Percentiles rank a stretch among this genome's conserved stretches.
phyloP scores from a whole-genome alignment of 2,797 vertebrate species.

The Momotus momota region DNA sequence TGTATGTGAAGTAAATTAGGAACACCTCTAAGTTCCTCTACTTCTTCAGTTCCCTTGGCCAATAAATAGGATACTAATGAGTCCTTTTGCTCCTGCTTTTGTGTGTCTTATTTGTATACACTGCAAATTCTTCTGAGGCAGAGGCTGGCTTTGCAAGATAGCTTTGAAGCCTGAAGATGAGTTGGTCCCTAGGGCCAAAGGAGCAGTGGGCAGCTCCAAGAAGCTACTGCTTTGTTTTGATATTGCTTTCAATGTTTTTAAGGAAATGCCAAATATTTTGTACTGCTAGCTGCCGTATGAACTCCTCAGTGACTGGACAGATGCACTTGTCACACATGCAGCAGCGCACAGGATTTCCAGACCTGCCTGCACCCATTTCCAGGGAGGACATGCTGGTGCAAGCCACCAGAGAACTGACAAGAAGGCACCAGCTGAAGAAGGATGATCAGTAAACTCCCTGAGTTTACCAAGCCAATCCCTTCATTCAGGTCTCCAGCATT shows the following conservation, averaged over 20 bases:
- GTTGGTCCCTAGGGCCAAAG: background rate
- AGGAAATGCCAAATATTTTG: fast-evolving
- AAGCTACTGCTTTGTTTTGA: background rate
- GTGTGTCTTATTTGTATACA: background rate
- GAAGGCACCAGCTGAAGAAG: background rate
- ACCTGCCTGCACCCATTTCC: background rate
- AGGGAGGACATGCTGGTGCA: fast-evolving
- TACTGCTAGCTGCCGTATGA: background rate
- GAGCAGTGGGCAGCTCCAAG: background rate
- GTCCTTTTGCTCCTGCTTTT: background rate
- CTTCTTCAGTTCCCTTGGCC: background rate
- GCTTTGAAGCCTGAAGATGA: background rate
- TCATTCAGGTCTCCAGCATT: background rate
- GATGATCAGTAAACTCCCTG: background rate
- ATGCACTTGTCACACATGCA: background rate
- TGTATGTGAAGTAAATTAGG: background rate
- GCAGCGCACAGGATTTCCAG: background rate
- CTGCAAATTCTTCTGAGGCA: background rate
- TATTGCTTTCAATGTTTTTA: background rate
- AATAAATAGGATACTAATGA: background rate
- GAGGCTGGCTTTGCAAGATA: background rate
- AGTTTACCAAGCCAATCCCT: background rate
- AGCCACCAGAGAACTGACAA: background rate
- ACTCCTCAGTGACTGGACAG: background rate
- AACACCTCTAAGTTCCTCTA: background rate